Evolutionary conservation across 2,888 invertebrate species (phyloP).

Genomic region (Acheta domesticus): DNA sequence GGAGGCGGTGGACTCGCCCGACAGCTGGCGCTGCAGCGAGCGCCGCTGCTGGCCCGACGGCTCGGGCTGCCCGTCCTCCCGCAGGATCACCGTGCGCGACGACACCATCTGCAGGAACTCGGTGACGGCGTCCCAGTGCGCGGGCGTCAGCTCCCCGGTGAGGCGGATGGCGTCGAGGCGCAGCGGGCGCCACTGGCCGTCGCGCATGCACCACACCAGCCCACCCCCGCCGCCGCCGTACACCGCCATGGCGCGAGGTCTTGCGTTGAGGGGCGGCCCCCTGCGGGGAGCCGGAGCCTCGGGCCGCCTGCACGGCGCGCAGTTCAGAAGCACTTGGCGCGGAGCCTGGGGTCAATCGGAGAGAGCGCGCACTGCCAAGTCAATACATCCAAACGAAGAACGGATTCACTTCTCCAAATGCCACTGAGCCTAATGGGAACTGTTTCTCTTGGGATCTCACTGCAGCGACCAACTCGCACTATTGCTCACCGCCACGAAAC

Average conservation of each 20-base stretch:
- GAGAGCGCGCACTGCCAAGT: not conserved
- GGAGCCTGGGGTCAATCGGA: not conserved
- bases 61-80: conserved; percentile 41
- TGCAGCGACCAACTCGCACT: too few species aligned
- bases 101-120: conserved; percentile 63
- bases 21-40: not conserved
- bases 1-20: not conserved
- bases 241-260: too few species aligned
- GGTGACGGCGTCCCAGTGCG: conserved; percentile 62
- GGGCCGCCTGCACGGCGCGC: not conserved
- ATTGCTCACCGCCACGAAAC: too few species aligned
- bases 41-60: not conserved
- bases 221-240: conserved; percentile 25
- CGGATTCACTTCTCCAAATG: too few species aligned
- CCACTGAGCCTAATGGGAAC: too few species aligned
- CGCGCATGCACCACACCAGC: conserved; percentile 33
- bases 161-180: conserved; percentile 64
- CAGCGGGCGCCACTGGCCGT: conserved; percentile 52
- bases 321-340: not conserved
- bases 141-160: conserved; percentile 62
- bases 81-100: conserved; percentile 61
- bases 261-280: too few species aligned
- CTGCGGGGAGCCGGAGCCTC: not conserved
- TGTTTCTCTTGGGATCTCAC: too few species aligned
- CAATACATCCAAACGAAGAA: too few species aligned